Percentiles rank a stretch among this genome's conserved stretches.
Conservation (phyloP, 2,113 vertebrate genomes). For the Amazona vittata region DNA sequence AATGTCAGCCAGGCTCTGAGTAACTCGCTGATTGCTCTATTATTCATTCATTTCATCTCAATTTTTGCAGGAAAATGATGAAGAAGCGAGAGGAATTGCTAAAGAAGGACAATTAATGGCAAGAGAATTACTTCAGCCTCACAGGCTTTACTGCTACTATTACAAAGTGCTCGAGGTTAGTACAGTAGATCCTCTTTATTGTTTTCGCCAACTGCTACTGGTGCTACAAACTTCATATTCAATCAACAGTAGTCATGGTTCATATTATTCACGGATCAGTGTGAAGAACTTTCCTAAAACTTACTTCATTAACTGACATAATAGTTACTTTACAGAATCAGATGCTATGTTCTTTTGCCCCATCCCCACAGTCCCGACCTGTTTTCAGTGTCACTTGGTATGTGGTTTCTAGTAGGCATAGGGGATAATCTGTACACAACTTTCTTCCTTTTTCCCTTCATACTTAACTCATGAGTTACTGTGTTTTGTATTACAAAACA, state of each 20-base stretch:
- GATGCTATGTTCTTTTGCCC: neutral
- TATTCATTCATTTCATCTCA: neutral
- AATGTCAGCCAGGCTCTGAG: neutral
- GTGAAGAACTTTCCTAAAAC: neutral
- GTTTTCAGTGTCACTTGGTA: neutral
- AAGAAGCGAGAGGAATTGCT: conserved; percentile 79
- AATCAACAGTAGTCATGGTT: neutral
- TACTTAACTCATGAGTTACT: neutral
- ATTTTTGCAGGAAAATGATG: conserved; percentile 82
- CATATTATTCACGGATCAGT: neutral
- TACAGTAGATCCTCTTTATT: neutral
- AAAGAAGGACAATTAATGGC: conserved; percentile 80
- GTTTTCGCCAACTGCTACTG: neutral
- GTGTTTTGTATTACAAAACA: neutral
- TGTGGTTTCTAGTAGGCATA: neutral
- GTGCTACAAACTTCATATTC: neutral
- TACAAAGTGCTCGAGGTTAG: conserved; percentile 80
- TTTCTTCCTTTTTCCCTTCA: neutral
- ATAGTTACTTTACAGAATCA: neutral
- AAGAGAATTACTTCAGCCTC: conserved; percentile 86
- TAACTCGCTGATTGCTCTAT: neutral
- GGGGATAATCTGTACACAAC: neutral
- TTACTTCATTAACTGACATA: neutral
- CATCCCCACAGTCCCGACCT: neutral
- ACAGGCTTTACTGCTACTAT: conserved; percentile 91